phyloP scores from a whole-genome alignment of 2,797 vertebrate genomes.

The Harpia harpyja region DNA sequence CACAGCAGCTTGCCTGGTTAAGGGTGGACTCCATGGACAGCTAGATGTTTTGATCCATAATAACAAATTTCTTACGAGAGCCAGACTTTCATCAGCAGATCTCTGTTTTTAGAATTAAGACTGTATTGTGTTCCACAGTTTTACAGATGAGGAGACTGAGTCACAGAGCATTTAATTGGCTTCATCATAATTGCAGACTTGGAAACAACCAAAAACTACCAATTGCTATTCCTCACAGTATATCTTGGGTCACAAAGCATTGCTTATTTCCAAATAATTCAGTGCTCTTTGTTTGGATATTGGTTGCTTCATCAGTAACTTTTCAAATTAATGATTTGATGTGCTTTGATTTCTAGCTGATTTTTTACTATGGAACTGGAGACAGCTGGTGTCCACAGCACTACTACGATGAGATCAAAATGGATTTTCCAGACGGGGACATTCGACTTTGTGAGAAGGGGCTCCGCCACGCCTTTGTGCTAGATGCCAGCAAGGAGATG shows the following conservation, averaged over 20 bases:
- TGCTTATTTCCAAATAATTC: background rate
- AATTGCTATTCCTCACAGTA: background rate
- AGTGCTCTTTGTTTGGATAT: background rate
- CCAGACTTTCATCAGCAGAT: background rate
- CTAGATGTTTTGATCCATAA: background rate
- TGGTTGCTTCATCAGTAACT: background rate
- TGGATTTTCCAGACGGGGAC: constrained; percentile 86
- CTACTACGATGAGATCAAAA: constrained; percentile 89
- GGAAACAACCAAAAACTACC: background rate
- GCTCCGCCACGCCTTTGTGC: constrained; percentile 86
- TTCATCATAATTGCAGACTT: background rate
- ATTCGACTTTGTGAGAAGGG: constrained; percentile 87
- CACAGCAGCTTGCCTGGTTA: background rate
- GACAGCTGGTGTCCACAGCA: constrained; percentile 89
- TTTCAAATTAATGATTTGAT: background rate
- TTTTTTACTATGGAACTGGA: constrained; percentile 88
- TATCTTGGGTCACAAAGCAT: background rate
- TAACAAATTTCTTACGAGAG: background rate
- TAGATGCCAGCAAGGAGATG: constrained; percentile 80
- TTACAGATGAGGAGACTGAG: background rate
- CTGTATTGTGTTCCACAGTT: background rate
- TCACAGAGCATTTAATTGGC: background rate
- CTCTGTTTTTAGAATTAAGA: background rate
- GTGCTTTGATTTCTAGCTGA: constrained; percentile 78
- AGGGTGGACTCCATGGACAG: background rate